phyloP scores from a whole-genome alignment of 2,113 vertebrate species.

The Notechis scutatus region DNA sequence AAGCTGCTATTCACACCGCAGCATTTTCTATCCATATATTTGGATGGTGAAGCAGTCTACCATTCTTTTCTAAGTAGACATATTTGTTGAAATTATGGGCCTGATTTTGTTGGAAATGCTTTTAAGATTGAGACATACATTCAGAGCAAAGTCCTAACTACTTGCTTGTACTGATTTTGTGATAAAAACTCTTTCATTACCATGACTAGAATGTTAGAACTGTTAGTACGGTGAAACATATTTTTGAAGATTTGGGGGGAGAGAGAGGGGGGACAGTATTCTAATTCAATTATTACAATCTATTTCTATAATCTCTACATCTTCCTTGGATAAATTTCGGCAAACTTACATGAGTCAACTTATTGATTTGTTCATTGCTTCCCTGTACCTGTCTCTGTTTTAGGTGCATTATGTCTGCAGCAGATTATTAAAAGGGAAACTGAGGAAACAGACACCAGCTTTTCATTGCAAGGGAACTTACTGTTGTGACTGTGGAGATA shows the following conservation, averaged over 20 bases:
- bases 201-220: slow-evolving; percentile 3
- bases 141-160: not conserved
- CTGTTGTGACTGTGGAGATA: not conserved
- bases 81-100: not conserved
- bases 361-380: not conserved
- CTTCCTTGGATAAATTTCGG: not conserved
- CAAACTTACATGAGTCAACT: not conserved
- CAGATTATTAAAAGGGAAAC: not conserved
- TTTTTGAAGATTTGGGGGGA: not conserved
- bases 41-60: slow-evolving; percentile 13
- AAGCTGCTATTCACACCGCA: slow-evolving; percentile 3
- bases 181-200: slow-evolving; percentile 21
- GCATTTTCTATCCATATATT: slow-evolving; percentile 28
- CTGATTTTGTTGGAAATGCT: not conserved
- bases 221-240: slow-evolving; percentile 1
- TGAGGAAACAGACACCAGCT: not conserved
- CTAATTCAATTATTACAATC: not conserved
- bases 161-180: slow-evolving; percentile 32
- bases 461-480: not conserved
- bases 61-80: slow-evolving; percentile 13
- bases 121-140: not conserved
- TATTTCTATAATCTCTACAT: slow-evolving; percentile 12
- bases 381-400: not conserved
- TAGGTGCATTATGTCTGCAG: not conserved
- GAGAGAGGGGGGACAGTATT: not conserved